Conservation (phyloP, 2,888 invertebrate genomes). For the Orthonevra nobilis region DNA sequence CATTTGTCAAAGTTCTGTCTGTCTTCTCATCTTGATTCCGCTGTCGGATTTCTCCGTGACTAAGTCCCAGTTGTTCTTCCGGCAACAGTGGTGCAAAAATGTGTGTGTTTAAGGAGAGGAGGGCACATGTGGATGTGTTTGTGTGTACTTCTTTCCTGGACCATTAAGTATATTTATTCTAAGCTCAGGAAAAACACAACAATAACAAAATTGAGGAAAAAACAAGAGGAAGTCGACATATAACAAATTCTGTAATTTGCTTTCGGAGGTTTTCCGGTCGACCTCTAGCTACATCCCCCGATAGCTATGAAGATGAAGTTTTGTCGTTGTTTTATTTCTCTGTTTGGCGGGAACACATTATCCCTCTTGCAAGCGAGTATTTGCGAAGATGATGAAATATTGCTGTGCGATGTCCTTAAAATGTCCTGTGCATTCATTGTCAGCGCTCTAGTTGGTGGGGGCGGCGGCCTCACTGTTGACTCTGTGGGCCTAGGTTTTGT, state of each 20-base stretch:
- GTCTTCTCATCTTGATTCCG: constrained; percentile 1
- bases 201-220: constrained; percentile 32
- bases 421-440: constrained; percentile 55
- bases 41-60: constrained; percentile 9
- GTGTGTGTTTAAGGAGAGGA: not conserved
- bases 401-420: constrained; percentile 57
- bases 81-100: not conserved
- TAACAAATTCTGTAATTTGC: constrained; percentile 55
- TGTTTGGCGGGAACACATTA: constrained; percentile 46
- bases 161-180: constrained; percentile 49
- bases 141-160: constrained; percentile 23
- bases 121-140: not conserved
- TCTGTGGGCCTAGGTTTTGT: constrained; percentile 11
- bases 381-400: constrained; percentile 62
- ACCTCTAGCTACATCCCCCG: too few relatives aligned
- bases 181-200: not conserved
- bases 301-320: not conserved
- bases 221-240: constrained; percentile 42
- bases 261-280: constrained; percentile 25
- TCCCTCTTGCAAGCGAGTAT: constrained; percentile 48
- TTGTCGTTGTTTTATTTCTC: constrained; percentile 3
- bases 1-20: constrained; percentile 51
- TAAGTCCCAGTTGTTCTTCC: constrained; percentile 16
- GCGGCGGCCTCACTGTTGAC: too few relatives aligned
- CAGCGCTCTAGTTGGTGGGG: constrained; percentile 40